phyloP scores from a whole-genome alignment of 2,797 vertebrate species.

The Aplochiton taeniatus region DNA sequence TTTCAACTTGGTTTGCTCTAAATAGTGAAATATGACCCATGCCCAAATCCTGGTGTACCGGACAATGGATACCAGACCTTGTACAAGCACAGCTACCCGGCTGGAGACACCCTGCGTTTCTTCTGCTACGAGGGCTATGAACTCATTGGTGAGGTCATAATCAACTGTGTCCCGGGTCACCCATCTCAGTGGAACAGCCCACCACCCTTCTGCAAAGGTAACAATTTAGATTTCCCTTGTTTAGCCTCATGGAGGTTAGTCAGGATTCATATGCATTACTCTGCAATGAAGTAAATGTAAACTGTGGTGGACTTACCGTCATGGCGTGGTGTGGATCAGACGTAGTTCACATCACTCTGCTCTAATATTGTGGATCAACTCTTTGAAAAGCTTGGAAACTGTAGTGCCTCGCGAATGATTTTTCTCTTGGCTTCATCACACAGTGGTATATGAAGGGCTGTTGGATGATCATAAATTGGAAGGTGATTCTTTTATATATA shows the following conservation, averaged over 20 bases:
- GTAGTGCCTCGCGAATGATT: too few species aligned
- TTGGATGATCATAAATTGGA: constrained; percentile 89
- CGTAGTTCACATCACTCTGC: too few species aligned
- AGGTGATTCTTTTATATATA: constrained; percentile 66
- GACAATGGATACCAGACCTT: constrained; percentile 93
- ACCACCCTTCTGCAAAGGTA: constrained; percentile 92
- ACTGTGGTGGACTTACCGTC: too few species aligned
- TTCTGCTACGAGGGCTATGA: constrained; percentile 94
- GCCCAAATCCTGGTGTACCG: constrained; percentile 90
- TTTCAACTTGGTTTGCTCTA: constrained; percentile 9
- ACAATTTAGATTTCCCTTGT: background rate
- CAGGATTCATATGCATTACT: too few species aligned
- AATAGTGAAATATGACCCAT: constrained; percentile 87
- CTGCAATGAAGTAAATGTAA: too few species aligned
- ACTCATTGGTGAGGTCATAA: constrained; percentile 90
- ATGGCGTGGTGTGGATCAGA: too few species aligned
- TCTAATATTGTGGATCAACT: too few species aligned
- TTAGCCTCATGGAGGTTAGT: background rate
- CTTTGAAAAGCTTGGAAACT: too few species aligned
- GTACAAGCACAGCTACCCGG: constrained; percentile 93
- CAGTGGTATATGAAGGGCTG: constrained; percentile 90
- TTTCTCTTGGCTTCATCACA: constrained; percentile 40
- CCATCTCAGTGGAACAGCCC: constrained; percentile 93
- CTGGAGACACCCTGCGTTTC: constrained; percentile 89
- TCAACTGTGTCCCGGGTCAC: constrained; percentile 88